Evolutionary conservation across 1,140 invertebrate species (phyloP), one percentile per base, ranked within the genome.

Genomic region (Drosophila sucinea): DNA sequence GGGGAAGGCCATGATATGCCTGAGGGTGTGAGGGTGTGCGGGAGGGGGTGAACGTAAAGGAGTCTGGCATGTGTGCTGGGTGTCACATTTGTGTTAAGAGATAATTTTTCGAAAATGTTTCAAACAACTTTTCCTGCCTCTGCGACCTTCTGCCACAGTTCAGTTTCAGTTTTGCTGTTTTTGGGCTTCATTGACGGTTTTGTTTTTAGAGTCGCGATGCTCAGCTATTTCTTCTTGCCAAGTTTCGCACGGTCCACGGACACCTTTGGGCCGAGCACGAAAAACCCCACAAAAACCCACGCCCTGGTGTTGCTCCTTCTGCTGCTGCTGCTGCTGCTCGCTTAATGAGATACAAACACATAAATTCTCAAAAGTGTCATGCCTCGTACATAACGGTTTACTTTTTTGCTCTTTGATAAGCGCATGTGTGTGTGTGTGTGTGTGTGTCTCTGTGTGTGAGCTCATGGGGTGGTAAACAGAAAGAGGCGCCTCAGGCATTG

Each of bases 301-400:
- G n/a, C 54, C 23, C 41, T 32, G 23, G 41, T 29, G 25, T 60
- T 60, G 35, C 60, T 66, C 47, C 61, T 75, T 41, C 65, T 17
- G 25, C 63, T 60, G 35, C 60, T 66, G 55, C 61, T 75, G 51
- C 65, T 17, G 17, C 17, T 17, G 17, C 35, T 54, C 73, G 73
- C 89, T 85, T 91, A 91, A 91, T 91, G 89, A 91, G 89, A 91
- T 91, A 91, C 89, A 91, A 91, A 91, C 89, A 91, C 89, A 91
- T 91, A 91, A 91, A 91, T 91, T 91, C 74, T 82, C 71, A 84
- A 91, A 91, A 84, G 81, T 91, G 89, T 91, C 89, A 91, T 79
- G 87, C 79, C 79, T 80, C 86, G 81, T 73, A 89, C 78, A 86
- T 81, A 81, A 81, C 82, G 78, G 55, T 87, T 77, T 70, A 72